Evolutionary conservation across 2,113 vertebrate species (phyloP), one percentile per base, ranked within the genome.

Genomic region (Cichladusa arquata): DNA sequence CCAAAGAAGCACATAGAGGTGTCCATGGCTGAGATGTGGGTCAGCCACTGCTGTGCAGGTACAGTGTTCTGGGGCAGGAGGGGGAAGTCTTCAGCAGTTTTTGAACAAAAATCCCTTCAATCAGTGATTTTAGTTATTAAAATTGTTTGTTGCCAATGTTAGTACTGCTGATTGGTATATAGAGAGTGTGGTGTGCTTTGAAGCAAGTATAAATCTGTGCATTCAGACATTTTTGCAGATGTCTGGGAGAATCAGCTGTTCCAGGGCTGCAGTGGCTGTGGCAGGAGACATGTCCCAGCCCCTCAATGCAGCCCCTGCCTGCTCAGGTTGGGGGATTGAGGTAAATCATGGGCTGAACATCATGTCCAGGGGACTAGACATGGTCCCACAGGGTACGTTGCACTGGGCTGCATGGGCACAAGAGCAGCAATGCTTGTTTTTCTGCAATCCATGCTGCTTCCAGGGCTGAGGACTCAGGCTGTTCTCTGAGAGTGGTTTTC

Each of bases 241-340:
- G 11, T 50, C 31, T 34, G 6, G 38, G 24, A 13, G 23, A 62
- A 34, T 70, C 15, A 22, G 69, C 50, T 83, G 22, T n/a, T n/a
- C 33, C 54, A 38, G 38, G 38, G 25, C n/a, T 1, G 0, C 0
- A 0, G 11, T 65, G 36, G 20, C 61, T 71, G 74, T 25, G 48
- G 14, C 47, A 92, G 76, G 11, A 58, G 76, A 44, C 0, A 0
- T 4, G 4, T 42, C 45, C 29, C 33, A 73, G 42, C 33, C 42
- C 16, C 28, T 29, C 19, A 11, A 23, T 23, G 40, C 42, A 64
- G 33, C 31, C 12, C 14, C 48, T 64, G 20, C 47, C 34, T 12
- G 1, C 50, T 44, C 1, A 1, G 1, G 14, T 1, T 5, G 15
- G 8, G 44, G 33, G 9, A 3, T 3, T 58, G 81, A 44, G 78